A percentile compares a stretch with the other conserved stretches of the same genome.
These are phyloP conservation scores for Muscicapa comitata DNA, from an alignment of 2,797 vertebrate genomes.

Conservation along the genomic window DNA sequence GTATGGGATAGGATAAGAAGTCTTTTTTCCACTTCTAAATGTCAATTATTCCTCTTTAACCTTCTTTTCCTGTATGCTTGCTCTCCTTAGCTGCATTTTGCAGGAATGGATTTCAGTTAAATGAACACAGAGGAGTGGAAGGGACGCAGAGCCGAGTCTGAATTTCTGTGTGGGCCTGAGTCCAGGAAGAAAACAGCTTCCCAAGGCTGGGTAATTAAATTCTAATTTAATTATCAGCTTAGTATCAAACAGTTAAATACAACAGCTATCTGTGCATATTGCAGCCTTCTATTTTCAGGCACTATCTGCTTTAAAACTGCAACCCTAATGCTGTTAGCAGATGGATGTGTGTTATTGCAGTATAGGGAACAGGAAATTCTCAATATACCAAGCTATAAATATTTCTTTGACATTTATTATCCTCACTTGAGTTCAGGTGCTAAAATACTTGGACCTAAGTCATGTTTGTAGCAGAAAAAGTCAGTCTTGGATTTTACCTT, in stretches of 20 bases:
- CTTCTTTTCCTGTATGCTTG: background rate
- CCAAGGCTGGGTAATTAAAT: conserved; percentile 54
- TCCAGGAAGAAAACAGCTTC: conserved; percentile 25
- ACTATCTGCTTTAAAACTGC: conserved; percentile 62
- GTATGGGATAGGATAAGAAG: background rate
- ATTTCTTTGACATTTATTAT: conserved; percentile 93
- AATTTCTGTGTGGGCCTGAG: conserved; percentile 35
- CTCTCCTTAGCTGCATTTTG: background rate
- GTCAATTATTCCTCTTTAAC: background rate
- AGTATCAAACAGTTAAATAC: conserved; percentile 60
- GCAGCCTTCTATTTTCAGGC: conserved; percentile 79
- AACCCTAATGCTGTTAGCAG: conserved; percentile 90
- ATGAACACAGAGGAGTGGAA: background rate
- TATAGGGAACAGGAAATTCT: conserved; percentile 89
- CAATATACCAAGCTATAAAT: conserved; percentile 93
- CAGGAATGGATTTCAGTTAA: conserved; percentile 27
- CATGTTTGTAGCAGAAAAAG: conserved; percentile 76
- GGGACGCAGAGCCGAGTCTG: conserved; percentile 4
- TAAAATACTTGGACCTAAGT: conserved; percentile 90
- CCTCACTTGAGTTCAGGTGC: conserved; percentile 93
- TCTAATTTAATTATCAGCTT: conserved; percentile 67
- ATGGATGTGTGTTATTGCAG: conserved; percentile 87
- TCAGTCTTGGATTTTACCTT: conserved; percentile 67
- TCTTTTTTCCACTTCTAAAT: conserved; percentile 17
- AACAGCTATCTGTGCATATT: conserved; percentile 37